phyloP scores from a whole-genome alignment of 2,113 vertebrate species.

The Amblyornis subalaris region DNA sequence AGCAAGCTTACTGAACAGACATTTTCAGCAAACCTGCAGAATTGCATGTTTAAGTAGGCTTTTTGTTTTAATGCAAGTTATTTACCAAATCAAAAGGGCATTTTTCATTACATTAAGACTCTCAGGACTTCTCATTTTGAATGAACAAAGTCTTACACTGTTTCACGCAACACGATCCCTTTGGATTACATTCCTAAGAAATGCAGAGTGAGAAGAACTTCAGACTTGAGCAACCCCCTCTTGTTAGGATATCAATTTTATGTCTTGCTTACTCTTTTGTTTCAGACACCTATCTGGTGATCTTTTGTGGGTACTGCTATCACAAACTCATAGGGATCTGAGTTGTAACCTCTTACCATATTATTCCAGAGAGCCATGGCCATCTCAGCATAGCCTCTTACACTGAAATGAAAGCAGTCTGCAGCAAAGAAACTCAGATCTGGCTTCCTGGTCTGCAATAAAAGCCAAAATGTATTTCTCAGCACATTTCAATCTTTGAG shows the following conservation, averaged over 20 bases:
- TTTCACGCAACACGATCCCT: background rate
- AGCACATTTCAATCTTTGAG: background rate
- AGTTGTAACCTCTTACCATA: constrained; percentile 76
- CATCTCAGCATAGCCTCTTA: constrained; percentile 85
- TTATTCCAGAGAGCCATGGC: constrained; percentile 90
- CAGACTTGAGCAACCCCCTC: background rate
- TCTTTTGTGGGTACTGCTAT: background rate
- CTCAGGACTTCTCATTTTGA: background rate
- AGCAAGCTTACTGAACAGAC: background rate
- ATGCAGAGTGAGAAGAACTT: background rate
- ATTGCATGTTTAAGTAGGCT: background rate
- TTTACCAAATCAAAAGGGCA: background rate
- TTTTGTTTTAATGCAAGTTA: background rate
- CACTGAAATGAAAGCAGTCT: constrained; percentile 91
- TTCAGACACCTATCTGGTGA: background rate
- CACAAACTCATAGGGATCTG: background rate
- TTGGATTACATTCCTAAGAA: background rate
- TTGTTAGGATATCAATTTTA: background rate
- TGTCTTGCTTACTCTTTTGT: background rate
- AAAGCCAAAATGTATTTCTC: background rate
- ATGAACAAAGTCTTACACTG: background rate
- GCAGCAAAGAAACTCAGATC: constrained; percentile 85
- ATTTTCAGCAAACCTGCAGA: background rate
- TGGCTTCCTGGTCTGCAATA: constrained; percentile 68
- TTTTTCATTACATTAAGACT: background rate